These are phyloP conservation scores for Epinephelus moara DNA, from an alignment of 2,113 vertebrate species.

Conservation along the genomic window DNA sequence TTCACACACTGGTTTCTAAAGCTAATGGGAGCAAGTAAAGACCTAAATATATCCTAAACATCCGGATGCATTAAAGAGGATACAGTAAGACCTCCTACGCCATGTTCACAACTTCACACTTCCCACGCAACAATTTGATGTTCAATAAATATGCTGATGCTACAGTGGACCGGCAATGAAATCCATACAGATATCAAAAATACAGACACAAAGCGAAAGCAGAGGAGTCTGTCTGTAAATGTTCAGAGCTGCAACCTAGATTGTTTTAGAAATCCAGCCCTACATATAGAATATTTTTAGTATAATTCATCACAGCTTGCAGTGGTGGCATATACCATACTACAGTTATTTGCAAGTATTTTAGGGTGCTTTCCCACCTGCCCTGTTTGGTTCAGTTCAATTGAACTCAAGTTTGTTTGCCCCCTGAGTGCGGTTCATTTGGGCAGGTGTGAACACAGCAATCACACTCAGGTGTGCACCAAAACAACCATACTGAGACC, in stretches of 20 bases:
- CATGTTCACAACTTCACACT: conserved; percentile 3
- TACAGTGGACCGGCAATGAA: neutral
- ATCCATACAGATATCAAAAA: neutral
- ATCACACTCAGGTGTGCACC: too few species aligned
- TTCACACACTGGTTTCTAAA: neutral
- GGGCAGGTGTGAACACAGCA: too few species aligned
- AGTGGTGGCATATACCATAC: too few species aligned
- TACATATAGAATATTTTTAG: neutral
- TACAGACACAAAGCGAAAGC: neutral
- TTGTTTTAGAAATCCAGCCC: too few species aligned
- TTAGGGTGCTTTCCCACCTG: too few species aligned
- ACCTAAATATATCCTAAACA: conserved; percentile 13
- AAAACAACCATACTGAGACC: too few species aligned
- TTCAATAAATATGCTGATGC: neutral
- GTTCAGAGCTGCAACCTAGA: neutral
- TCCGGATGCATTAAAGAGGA: conserved; percentile 6
- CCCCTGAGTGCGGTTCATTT: too few species aligned
- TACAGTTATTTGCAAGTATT: too few species aligned
- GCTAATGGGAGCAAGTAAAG: conserved; percentile 2
- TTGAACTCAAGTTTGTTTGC: too few species aligned
- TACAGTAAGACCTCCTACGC: conserved; percentile 11
- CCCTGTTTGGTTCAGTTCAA: too few species aligned
- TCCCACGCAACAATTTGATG: neutral
- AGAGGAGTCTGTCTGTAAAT: neutral
- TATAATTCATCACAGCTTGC: too few species aligned